These are phyloP conservation scores for Meloidogyne hapla DNA, from an alignment of 1,140 invertebrate species.

Conservation along the genomic window DNA sequence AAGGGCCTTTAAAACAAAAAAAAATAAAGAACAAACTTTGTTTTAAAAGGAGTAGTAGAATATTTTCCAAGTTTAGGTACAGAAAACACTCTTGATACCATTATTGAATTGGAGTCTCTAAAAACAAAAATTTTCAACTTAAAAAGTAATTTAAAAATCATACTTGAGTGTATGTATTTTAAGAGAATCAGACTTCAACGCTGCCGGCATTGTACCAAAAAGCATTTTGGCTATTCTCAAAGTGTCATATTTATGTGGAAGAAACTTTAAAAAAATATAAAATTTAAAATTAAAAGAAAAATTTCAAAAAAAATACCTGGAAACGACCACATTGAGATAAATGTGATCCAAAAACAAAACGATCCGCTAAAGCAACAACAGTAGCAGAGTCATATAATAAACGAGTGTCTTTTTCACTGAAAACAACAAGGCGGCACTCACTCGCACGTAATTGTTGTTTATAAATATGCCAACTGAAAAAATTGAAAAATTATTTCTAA, in stretches of 20 bases:
- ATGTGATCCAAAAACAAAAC: slow-evolving; percentile 26
- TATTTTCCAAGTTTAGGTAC: slow-evolving; percentile 37
- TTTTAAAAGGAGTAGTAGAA: slow-evolving; percentile 27
- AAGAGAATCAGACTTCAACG: slow-evolving; percentile 27
- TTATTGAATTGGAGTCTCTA: slow-evolving; percentile 37
- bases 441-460: slow-evolving; percentile 16
- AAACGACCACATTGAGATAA: slow-evolving; percentile 41
- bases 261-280: slow-evolving; percentile 37
- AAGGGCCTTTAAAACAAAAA: too few relatives aligned
- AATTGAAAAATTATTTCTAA: background rate
- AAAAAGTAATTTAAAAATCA: background rate
- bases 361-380: slow-evolving; percentile 34
- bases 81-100: slow-evolving; percentile 41
- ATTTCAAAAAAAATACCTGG: slow-evolving; percentile 39
- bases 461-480: slow-evolving; percentile 29
- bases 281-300: slow-evolving; percentile 17
- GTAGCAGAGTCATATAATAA: slow-evolving; percentile 43
- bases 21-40: background rate
- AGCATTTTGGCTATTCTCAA: slow-evolving; percentile 38
- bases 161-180: slow-evolving; percentile 44
- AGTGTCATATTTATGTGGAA: slow-evolving; percentile 38
- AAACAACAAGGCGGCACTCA: slow-evolving; percentile 33
- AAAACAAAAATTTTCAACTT: slow-evolving; percentile 21
- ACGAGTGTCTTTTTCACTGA: slow-evolving; percentile 35
- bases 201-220: slow-evolving; percentile 38